Evolutionary conservation across 1,140 invertebrate genomes (phyloP), one percentile per base, ranked within the genome.

Genomic region (Physella acuta): DNA sequence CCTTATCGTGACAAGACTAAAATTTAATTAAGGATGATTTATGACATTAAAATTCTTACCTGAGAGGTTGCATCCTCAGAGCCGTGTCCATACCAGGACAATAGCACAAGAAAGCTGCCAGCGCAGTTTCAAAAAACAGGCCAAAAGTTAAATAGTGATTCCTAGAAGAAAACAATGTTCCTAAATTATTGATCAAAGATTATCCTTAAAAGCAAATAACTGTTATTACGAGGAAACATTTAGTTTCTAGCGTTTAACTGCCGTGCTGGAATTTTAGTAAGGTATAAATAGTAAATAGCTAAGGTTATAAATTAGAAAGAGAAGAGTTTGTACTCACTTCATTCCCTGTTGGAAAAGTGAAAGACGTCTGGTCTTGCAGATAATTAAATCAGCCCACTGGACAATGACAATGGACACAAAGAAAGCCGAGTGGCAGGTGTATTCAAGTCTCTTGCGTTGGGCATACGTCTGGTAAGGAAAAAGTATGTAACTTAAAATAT

Each of bases 331-430:
- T 8, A 44, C 82, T 82, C 86, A 89, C 89, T 90, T 92, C 95
- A 99, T 98, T 87, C 95, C 95, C 84, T 99, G 96, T 82, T 98
- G 94, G 73, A 98, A 87, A 80, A 99, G 92, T 49, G 95, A 98
- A 83, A 97, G 95, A 79, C 94, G 91, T 78, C 96, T 90, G 72
- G 97, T 99, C 88, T 99, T 98, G 87, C 95, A 98, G 81, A 98
- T 95, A 85, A 98, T 97, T 87, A 98, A 88, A 90, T 98, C 95
- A 76, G 96, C 94, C 97, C 96, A 98, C 85, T 99, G 96, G 74
- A 98, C 96, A 75, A 98, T 92, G 33, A 98, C 96, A 87, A 98
- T 98, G 53, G 95, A 93, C 30, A 97, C 92, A 87, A 99, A 99
- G 91, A 98, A 99, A 65, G 95, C 95, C 72, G 96, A 98, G 87